Evolutionary conservation across 2,797 vertebrate species (phyloP).

Genomic region (Melanotaenia maccullochi): DNA sequence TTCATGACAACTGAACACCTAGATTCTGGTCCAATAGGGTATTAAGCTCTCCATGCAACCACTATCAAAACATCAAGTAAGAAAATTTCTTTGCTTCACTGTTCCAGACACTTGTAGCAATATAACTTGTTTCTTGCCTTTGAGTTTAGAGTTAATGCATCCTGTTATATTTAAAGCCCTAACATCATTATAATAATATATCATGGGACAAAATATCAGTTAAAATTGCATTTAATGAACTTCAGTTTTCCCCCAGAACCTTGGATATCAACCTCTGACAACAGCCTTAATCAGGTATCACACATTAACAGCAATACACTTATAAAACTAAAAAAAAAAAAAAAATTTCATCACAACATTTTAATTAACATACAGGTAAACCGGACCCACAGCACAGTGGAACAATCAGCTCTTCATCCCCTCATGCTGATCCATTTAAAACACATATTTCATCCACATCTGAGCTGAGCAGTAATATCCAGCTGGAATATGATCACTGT

Average conservation of each 20-base stretch:
- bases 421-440: constrained; percentile 31
- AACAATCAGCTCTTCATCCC: constrained; percentile 7
- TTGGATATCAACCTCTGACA: not conserved
- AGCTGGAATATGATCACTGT: constrained; percentile 25
- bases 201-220: not conserved
- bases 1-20: too few species aligned
- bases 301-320: not conserved
- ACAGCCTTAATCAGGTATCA: not conserved
- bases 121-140: too few species aligned
- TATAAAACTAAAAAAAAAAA: not conserved
- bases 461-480: constrained; percentile 15
- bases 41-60: too few species aligned
- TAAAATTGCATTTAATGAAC: not conserved
- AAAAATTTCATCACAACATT: too few species aligned
- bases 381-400: not conserved
- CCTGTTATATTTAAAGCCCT: too few species aligned
- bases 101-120: too few species aligned
- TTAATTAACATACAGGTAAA: not conserved
- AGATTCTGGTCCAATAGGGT: too few species aligned
- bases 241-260: not conserved
- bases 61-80: too few species aligned
- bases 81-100: too few species aligned
- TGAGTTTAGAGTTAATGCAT: too few species aligned
- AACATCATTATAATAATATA: too few species aligned
- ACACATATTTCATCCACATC: constrained; percentile 20